A percentile compares a stretch with the other conserved stretches of the same genome.
phyloP scores from a whole-genome alignment of 2,888 invertebrate species.

The Melanchra persicariae region DNA sequence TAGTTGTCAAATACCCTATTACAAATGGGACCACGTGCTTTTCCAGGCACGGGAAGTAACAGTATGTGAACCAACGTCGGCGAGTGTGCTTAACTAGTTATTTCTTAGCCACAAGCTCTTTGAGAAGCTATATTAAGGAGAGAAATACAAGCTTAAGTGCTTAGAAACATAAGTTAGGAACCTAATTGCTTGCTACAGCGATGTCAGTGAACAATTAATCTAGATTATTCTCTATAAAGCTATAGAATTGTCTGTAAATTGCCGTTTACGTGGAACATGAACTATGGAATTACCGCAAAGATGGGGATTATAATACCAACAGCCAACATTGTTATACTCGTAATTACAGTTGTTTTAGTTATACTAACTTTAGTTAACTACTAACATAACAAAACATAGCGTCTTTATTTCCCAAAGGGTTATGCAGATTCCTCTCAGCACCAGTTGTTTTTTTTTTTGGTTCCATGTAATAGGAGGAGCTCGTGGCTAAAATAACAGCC shows the following conservation, averaged over 20 bases:
- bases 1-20: too few relatives aligned
- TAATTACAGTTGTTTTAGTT: not conserved
- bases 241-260: conserved; percentile 33
- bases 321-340: not conserved
- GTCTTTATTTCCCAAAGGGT: too few relatives aligned
- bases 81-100: not conserved
- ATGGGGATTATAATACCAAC: conserved; percentile 15
- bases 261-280: conserved; percentile 31
- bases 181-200: conserved; percentile 37
- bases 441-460: too few relatives aligned
- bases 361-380: not conserved
- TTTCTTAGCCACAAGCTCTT: not conserved
- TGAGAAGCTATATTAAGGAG: not conserved
- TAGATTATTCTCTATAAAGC: conserved; percentile 24
- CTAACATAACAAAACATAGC: too few relatives aligned
- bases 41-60: too few relatives aligned
- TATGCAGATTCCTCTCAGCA: too few relatives aligned
- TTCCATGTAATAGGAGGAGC: too few relatives aligned
- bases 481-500: too few relatives aligned
- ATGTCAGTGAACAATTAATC: conserved; percentile 37
- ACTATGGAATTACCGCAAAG: not conserved
- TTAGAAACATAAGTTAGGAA: conserved; percentile 29
- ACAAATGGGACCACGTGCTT: too few relatives aligned
- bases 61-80: too few relatives aligned
- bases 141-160: conserved; percentile 8